phyloP scores from a whole-genome alignment of 2,113 vertebrate species.

The Acrocephalus kingi region DNA sequence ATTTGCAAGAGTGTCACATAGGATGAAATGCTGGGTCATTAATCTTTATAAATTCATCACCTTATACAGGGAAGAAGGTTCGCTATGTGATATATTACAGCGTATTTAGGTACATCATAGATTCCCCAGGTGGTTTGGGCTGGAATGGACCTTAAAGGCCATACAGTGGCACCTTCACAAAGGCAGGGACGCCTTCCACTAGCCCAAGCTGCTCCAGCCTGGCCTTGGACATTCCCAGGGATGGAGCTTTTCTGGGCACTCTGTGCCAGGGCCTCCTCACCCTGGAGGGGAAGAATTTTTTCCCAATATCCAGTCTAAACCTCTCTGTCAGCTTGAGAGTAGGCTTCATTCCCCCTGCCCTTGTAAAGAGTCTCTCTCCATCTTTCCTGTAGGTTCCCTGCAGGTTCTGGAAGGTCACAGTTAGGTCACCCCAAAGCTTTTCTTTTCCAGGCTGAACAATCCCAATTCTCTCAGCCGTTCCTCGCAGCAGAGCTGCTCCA shows the following conservation, averaged over 20 bases:
- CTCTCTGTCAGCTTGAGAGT: neutral
- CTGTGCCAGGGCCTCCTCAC: neutral
- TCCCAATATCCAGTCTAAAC: neutral
- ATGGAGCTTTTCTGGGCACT: neutral
- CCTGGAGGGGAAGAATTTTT: neutral
- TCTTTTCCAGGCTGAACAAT: neutral
- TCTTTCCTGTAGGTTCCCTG: neutral
- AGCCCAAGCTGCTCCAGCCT: rapidly evolving
- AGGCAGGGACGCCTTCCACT: neutral
- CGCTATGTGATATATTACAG: neutral
- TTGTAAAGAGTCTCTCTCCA: neutral
- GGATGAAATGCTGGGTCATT: neutral
- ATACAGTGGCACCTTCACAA: neutral
- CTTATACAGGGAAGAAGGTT: neutral
- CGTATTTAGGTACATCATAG: rapidly evolving
- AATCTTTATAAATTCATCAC: neutral
- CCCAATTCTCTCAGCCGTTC: neutral
- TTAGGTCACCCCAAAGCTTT: neutral
- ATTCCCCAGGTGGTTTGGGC: neutral
- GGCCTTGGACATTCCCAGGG: neutral
- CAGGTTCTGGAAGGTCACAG: neutral
- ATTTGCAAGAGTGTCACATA: neutral
- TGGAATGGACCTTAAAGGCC: neutral
- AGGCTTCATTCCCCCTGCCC: neutral
- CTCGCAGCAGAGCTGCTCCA: neutral